Evolutionary conservation across 2,113 vertebrate genomes (phyloP).

Genomic region (Osmerus mordax): DNA sequence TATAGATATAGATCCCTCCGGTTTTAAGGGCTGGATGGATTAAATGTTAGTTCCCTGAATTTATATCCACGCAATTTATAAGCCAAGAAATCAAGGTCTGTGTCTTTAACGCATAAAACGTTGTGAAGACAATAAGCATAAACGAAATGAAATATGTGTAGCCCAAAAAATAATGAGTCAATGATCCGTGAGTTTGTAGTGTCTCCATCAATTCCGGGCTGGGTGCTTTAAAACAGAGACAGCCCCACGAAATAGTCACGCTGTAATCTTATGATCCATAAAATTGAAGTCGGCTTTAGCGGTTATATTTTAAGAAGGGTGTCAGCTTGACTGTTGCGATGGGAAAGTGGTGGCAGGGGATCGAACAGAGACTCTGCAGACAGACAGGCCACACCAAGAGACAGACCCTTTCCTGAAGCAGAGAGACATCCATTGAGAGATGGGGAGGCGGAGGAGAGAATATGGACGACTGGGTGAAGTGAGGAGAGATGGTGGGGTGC

Average conservation of each 20-base stretch:
- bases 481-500: neutral
- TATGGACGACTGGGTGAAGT: no score
- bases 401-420: neutral
- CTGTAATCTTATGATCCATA: slow-evolving; percentile 57
- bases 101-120: slow-evolving; percentile 24
- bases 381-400: slow-evolving; percentile 14
- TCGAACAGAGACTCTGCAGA: slow-evolving; percentile 28
- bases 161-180: slow-evolving; percentile 56
- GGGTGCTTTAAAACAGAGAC: slow-evolving; percentile 51
- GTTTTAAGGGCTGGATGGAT: no score
- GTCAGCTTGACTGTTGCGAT: slow-evolving; percentile 35
- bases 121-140: slow-evolving; percentile 42
- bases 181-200: slow-evolving; percentile 60
- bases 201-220: slow-evolving; percentile 58
- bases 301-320: slow-evolving; percentile 57
- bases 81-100: slow-evolving; percentile 10
- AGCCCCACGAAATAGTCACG: slow-evolving; percentile 48
- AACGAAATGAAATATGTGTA: slow-evolving; percentile 57
- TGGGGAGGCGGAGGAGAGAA: neutral
- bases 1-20: no score
- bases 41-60: no score
- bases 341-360: slow-evolving; percentile 41
- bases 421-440: slow-evolving; percentile 24
- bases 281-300: slow-evolving; percentile 60
- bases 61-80: neutral